Evolutionary conservation across 2,797 vertebrate genomes (phyloP).

Genomic region (Acipenser ruthenus): DNA sequence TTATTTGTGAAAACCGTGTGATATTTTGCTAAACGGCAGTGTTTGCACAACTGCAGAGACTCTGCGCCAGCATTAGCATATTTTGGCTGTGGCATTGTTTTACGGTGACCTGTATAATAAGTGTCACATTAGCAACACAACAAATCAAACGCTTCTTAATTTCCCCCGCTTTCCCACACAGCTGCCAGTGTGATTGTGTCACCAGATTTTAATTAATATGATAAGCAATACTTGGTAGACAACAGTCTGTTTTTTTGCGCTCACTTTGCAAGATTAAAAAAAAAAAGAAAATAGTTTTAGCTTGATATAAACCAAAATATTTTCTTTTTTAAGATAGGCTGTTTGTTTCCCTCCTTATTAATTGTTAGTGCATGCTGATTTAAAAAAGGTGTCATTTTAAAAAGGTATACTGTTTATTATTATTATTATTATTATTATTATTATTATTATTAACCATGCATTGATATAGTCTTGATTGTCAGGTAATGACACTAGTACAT

Average conservation of each 20-base stretch:
- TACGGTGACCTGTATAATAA: conserved; percentile 95
- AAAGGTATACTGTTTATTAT: too few relatives aligned
- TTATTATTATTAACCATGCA: too few relatives aligned
- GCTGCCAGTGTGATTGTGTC: conserved; percentile 90
- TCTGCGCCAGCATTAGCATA: conserved; percentile 78
- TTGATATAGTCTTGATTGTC: too few relatives aligned
- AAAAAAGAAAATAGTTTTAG: conserved; percentile 22
- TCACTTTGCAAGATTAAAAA: conserved; percentile 60
- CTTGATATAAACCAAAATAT: too few relatives aligned
- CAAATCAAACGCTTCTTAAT: conserved; percentile 91
- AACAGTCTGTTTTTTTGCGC: conserved; percentile 70
- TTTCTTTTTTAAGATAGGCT: too few relatives aligned
- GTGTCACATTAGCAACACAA: conserved; percentile 98
- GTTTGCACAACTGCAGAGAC: conserved; percentile 64
- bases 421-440: too few relatives aligned
- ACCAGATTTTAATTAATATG: conserved; percentile 99
- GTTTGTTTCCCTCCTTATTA: too few relatives aligned
- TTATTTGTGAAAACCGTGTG: conserved; percentile 47
- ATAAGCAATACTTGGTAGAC: conserved; percentile 97
- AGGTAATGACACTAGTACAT: too few relatives aligned
- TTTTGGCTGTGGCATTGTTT: conserved; percentile 80
- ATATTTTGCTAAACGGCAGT: conserved; percentile 61
- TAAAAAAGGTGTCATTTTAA: too few relatives aligned
- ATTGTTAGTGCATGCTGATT: too few relatives aligned
- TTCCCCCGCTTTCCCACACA: conserved; percentile 87